Base-by-base conservation (phyloP, 2,888 invertebrate genomes). In the Ormyrus nitidulus region DNA sequence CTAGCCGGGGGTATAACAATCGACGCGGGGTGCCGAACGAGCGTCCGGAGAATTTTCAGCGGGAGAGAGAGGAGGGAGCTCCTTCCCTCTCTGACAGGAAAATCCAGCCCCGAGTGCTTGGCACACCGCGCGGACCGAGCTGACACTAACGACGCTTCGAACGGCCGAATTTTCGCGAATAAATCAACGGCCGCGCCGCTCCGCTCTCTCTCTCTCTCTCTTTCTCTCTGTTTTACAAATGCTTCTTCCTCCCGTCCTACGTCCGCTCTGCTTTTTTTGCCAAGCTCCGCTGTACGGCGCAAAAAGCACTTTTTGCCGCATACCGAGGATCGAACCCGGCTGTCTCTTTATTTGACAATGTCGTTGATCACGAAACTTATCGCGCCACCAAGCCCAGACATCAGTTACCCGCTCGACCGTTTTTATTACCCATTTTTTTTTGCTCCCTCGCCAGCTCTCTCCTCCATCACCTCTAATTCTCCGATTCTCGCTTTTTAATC, bases 91-190 rank as follows among this genome's bases (percentile, higher is more conserved):
- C 48, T 46, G 53, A 49, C 49, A 49, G 71, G 58, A 59, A 65
- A 72, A 70, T 71, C 71, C 48, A 61, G 34, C 34, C 34, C 11
- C 53, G 10, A 56, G 64, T 19, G 9, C 9, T 65, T 59, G 78
- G 72, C 65, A 49, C 65, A 59, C 48, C 44, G 53, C 13, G 53
- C 13, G 53, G 49, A n/a, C 65, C 19, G 34, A 51, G 79, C 80
- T 82, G 86, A 84, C 84, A 84, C 83, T 82, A 82, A 85, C 84
- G 82, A 83, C 81, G 77, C 81, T 74, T 77, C 83, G 77, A 81
- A 81, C 78, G 73, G 66, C 13, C 74, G 72, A 76, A 79, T 71
- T 77, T 78, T 66, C 69, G 44, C 69, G 72, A 81, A 84, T 84
- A 83, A 84, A 83, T 83, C 84, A 83, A 79, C 81, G 53, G 8